Evolutionary conservation across 2,113 vertebrate genomes (phyloP).

Genomic region (Phaethon lepturus): DNA sequence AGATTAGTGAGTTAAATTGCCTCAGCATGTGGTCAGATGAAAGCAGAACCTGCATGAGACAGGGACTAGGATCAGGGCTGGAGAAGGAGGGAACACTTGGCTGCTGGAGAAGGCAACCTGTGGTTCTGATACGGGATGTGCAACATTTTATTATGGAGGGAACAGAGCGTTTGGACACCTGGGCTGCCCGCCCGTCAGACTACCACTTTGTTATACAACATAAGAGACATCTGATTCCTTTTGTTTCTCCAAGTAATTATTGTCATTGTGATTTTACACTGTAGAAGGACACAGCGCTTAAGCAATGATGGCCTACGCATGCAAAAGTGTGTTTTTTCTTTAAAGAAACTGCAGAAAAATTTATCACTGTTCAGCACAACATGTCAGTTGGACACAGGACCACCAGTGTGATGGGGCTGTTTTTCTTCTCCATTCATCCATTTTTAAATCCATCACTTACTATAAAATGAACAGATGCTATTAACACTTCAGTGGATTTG

Average conservation of each 20-base stretch:
- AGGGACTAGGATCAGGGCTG: background rate
- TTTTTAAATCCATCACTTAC: slow-evolving; percentile 43
- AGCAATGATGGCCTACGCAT: background rate
- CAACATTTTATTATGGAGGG: background rate
- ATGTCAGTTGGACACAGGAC: background rate
- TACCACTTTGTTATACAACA: background rate
- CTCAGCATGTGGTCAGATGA: background rate
- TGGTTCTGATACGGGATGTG: background rate
- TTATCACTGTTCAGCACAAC: background rate
- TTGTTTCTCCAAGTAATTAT: background rate
- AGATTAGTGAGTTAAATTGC: background rate
- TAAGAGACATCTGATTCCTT: background rate
- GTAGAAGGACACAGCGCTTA: background rate
- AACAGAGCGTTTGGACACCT: background rate
- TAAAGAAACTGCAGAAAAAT: background rate
- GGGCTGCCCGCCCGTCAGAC: background rate
- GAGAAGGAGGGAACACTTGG: background rate
- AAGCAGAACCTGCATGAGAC: background rate
- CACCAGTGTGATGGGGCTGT: background rate
- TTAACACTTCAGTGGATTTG: slow-evolving; percentile 50
- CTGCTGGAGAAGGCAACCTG: background rate
- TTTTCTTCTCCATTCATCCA: background rate
- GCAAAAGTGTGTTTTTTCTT: background rate
- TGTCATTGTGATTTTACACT: background rate
- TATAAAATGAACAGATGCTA: slow-evolving; percentile 39